These are phyloP conservation scores for Schrankia costaestrigalis DNA, from an alignment of 2,888 invertebrate genomes.

Conservation along the genomic window DNA sequence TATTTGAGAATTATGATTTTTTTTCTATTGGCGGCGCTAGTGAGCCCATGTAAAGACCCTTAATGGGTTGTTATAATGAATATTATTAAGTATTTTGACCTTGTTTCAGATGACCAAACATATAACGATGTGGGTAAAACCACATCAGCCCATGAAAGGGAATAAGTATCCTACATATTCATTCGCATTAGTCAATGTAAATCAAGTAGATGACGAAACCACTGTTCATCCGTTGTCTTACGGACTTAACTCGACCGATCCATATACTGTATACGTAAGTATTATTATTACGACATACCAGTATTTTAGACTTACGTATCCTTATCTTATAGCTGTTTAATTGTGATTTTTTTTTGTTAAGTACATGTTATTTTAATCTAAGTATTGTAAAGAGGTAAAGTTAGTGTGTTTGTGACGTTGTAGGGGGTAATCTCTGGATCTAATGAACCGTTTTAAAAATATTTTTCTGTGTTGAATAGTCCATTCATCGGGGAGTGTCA, in stretches of 20 bases:
- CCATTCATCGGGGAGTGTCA: too few relatives aligned
- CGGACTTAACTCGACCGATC: constrained; percentile 29
- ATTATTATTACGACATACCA: background rate
- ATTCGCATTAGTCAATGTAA: constrained; percentile 76
- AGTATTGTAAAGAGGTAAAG: too few relatives aligned
- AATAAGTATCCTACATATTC: constrained; percentile 70
- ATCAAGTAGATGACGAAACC: fast-evolving
- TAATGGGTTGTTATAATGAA: too few relatives aligned
- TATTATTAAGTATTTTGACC: too few relatives aligned
- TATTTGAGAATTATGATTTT: too few relatives aligned
- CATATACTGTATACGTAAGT: constrained; percentile 59
- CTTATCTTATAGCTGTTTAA: background rate
- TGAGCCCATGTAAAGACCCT: too few relatives aligned
- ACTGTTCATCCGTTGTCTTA: background rate
- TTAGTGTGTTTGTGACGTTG: too few relatives aligned
- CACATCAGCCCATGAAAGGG: constrained; percentile 72
- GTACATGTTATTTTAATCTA: too few relatives aligned
- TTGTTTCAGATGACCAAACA: constrained; percentile 36
- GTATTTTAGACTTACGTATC: background rate
- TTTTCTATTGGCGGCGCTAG: too few relatives aligned
- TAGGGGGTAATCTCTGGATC: too few relatives aligned
- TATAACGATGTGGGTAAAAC: constrained; percentile 79
- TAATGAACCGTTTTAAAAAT: too few relatives aligned
- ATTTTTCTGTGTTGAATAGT: too few relatives aligned
- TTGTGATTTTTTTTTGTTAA: background rate